Base-by-base conservation (phyloP, 2,888 invertebrate genomes). In the Eupithecia inturbata region DNA sequence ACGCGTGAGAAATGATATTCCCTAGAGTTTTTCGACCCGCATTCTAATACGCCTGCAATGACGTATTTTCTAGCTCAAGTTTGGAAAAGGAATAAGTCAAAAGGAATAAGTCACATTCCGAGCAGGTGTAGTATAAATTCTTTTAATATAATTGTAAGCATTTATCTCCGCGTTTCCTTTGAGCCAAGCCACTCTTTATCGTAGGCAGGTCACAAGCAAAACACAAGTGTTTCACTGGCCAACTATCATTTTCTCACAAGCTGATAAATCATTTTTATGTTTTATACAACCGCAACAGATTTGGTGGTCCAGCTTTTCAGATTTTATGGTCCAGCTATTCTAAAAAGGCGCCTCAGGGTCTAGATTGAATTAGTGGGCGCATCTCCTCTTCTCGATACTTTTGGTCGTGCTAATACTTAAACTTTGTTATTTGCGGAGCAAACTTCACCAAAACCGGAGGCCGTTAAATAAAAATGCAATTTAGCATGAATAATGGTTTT, bases 301-400 rank as follows among this genome's bases (percentile, higher is more conserved):
- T 57, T 12, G 57, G 26, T 57, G 57, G 26, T 57, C 53, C 53
- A 57, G 57, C 57, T 57, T 14, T 57, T 14, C 22, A 36, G 7
- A n/a, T 66, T 39, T 1, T 39, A 22, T 41, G 26, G 66, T 39
- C 66, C 39, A 41, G 66, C 66, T 26, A 26, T 66, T 26, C 66
- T 66, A 12, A 39, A 0, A 36, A 5, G 26, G 22, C 66, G 66
- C 66, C 66, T 31, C 33, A 45, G 70, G 72, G 67, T 63, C 75
- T 49, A 60, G 72, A 71, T 71, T 74, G 31, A 71, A 74, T 74
- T 71, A 74, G 71, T 19, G 68, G 63, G 49, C 62, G 62, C 68
- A 67, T 73, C 73, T 70, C 31, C 64, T 64, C 64, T n/a, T 64
- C 64, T 53, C 68, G 26, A 68, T 68, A 53, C 31, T 68, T 49